phyloP scores from a whole-genome alignment of 2,888 invertebrate genomes.

The Nephrocerus scutellatus region DNA sequence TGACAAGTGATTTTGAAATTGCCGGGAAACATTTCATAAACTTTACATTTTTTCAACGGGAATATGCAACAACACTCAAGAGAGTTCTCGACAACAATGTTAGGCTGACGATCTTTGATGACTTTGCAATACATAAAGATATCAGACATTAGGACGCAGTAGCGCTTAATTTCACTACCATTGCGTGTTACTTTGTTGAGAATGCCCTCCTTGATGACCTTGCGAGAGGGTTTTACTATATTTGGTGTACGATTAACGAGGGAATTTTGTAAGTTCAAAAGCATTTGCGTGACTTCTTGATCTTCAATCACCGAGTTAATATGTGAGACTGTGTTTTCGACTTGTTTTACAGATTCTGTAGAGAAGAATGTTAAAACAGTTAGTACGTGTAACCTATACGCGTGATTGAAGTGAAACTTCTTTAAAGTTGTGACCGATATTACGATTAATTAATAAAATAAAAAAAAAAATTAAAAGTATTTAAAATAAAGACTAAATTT shows the following conservation, averaged over 20 bases:
- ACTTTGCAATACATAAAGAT: slow-evolving; percentile 68
- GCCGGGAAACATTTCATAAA: slow-evolving; percentile 54
- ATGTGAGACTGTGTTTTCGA: slow-evolving; percentile 62
- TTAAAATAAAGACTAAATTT: background rate
- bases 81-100: slow-evolving; percentile 53
- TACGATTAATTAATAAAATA: too few relatives aligned
- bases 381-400: too few relatives aligned
- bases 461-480: background rate
- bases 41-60: slow-evolving; percentile 62
- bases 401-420: too few relatives aligned
- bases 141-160: slow-evolving; percentile 66
- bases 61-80: slow-evolving; percentile 60
- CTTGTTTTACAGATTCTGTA: slow-evolving; percentile 59
- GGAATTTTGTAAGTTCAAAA: slow-evolving; percentile 61
- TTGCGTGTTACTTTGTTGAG: slow-evolving; percentile 54
- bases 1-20: slow-evolving; percentile 57
- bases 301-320: slow-evolving; percentile 67
- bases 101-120: slow-evolving; percentile 47
- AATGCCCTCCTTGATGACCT: slow-evolving; percentile 60
- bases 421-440: too few relatives aligned
- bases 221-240: slow-evolving; percentile 58
- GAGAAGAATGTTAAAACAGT: too few relatives aligned
- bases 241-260: slow-evolving; percentile 56
- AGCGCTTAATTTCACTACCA: slow-evolving; percentile 52
- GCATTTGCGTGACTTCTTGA: slow-evolving; percentile 63